Evolutionary conservation across 2,888 invertebrate genomes (phyloP).

Genomic region (Crocallis elinguaria): DNA sequence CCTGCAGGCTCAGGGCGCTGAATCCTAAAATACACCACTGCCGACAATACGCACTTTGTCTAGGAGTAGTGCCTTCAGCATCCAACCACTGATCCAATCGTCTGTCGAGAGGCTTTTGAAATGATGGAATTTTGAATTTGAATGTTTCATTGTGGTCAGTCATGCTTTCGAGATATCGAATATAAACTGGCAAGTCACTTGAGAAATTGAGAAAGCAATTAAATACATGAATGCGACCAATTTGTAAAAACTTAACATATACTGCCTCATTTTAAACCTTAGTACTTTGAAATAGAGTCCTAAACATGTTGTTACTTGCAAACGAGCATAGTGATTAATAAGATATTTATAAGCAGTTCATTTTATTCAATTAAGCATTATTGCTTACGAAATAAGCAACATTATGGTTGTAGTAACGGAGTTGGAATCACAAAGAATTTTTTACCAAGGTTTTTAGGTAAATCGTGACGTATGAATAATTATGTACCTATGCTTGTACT

Average conservation of each 20-base stretch:
- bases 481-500: too few species aligned
- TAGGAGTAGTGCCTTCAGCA: too few species aligned
- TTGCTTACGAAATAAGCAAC: conserved; percentile 9
- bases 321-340: neutral
- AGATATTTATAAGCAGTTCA: conserved; percentile 6
- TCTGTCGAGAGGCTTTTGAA: too few species aligned
- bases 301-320: neutral
- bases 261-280: neutral
- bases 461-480: neutral
- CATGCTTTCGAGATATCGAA: too few species aligned
- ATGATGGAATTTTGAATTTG: too few species aligned
- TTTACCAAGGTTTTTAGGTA: conserved; percentile 6
- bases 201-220: conserved; percentile 5
- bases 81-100: too few species aligned
- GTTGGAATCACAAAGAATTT: neutral
- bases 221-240: neutral
- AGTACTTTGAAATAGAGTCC: neutral
- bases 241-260: neutral
- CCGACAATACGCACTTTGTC: too few species aligned
- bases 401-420: neutral
- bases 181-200: conserved; percentile 6
- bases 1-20: too few species aligned
- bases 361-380: conserved; percentile 9
- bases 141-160: too few species aligned
- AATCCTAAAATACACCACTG: too few species aligned